Base-by-base conservation (phyloP, 2,113 vertebrate genomes). In the Eolophus roseicapilla region DNA sequence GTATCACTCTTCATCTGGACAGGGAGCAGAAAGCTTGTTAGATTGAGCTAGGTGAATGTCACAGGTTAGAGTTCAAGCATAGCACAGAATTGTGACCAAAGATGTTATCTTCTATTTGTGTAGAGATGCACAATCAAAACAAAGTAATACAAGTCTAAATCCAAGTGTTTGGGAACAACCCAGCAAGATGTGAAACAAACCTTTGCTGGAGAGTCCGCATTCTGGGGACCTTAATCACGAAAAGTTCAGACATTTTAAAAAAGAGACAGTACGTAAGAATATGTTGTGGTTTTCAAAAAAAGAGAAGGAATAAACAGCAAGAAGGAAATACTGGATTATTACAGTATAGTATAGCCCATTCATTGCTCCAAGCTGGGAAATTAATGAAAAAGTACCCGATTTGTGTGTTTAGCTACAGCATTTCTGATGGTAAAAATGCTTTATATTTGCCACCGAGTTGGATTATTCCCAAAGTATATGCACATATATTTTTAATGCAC, bases 1-100 rank as follows among this genome's bases (percentile, higher is more conserved):
- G 95, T 96, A 97, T 96, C 96, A 44, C 95, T 97, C 96, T 97
- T 97, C 70, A 55, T 92, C 96, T 97, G 96, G 97, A 97, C 96
- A 96, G 92, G 94, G 94, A 90, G 92, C 95, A 88, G 27, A 92
- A 85, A 68, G 95, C 97, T 97, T 97, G 97, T 98, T 97, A 97
- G 96, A 94, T 97, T 81, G 70, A 96, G 95, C 93, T 95, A 98
- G 97, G 98, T 97, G 97, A 98, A 97, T 97, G 97, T 97, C 96
- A 96, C 88, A 92, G 97, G 97, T 97, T 96, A 98, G 92, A 98
- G 97, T 97, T 98, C 97, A 95, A 95, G 85, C 88, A 92, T 88
- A 97, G 96, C 79, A 82, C 31, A 57, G 94, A 96, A 79, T 88
- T 91, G 94, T 94, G 96, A 98, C 94, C 97, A 96, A 92, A 96